Percentiles rank a stretch among this genome's conserved stretches.
Evolutionary conservation across 1,140 invertebrate genomes (phyloP).

Genomic region (Drosophila bocqueti): DNA sequence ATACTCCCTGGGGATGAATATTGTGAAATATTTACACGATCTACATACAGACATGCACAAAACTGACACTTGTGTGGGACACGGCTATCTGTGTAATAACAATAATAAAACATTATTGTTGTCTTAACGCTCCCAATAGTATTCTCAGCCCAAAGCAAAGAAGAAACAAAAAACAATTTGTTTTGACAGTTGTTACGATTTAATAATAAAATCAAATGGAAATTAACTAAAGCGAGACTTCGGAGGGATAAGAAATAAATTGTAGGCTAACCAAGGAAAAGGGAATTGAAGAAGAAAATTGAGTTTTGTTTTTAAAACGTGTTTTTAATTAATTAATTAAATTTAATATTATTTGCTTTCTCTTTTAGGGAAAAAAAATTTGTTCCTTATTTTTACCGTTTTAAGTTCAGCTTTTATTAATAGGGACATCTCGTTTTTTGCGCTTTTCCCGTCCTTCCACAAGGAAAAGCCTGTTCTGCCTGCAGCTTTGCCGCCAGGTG

Average conservation of each 20-base stretch:
- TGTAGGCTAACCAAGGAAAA: no score
- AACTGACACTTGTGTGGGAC: slow-evolving; percentile 33
- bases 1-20: slow-evolving; percentile 63
- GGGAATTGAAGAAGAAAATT: no score
- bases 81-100: slow-evolving; percentile 31
- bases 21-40: slow-evolving; percentile 70
- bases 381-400: neutral
- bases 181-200: slow-evolving; percentile 58
- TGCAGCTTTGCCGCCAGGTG: slow-evolving; percentile 29
- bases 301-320: neutral
- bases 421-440: neutral
- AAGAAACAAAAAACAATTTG: slow-evolving; percentile 35
- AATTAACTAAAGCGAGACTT: neutral
- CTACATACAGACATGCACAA: slow-evolving; percentile 40
- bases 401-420: slow-evolving; percentile 42
- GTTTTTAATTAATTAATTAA: neutral
- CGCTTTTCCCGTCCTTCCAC: slow-evolving; percentile 1
- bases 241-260: neutral
- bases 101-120: slow-evolving; percentile 60
- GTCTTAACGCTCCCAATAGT: slow-evolving; percentile 42
- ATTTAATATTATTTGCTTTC: neutral
- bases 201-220: slow-evolving; percentile 7
- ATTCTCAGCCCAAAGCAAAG: neutral
- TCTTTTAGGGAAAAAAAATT: neutral
- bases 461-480: slow-evolving; percentile 25